Evolutionary conservation across 2,113 vertebrate species (phyloP), one percentile per base, ranked within the genome.

Genomic region (Telmatochromis sp.): DNA sequence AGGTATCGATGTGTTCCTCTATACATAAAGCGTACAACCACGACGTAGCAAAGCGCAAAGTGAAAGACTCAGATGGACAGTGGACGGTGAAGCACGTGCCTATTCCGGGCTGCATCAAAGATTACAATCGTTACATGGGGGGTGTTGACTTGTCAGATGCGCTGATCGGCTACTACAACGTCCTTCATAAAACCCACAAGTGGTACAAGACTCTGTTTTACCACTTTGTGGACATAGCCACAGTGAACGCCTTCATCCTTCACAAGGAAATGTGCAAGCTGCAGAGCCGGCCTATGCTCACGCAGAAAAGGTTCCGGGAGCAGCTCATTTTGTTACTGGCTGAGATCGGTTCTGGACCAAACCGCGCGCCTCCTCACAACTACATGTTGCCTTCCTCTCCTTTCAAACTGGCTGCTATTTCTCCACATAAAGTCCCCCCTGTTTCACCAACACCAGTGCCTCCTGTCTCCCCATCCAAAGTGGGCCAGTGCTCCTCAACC

Each of bases 171-270:
- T 94, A 94, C 80, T 95, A 94, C 88, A 94, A 93, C 1, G 94
- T 93, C 54, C 85, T 93, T 14, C 93, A 94, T 19, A 94, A 93
- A 75, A 95, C 92, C 7, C 83, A 53, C 3, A 91, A 84, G 54
- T 95, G 93, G 94, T 95, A 95, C 89, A 94, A 95, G 60, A 93
- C 91, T 6, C 21, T 94, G 14, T 94, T 94, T 73, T 93, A 89
- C 19, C 92, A 95, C 53, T 95, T 94, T 75, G 88, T 93, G 80
- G 93, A 95, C 82, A 93, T 95, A 26, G 92, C 92, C 45, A 89
- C 88, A 1, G 92, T 93, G 28, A 94, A 94, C 3, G 92, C 93
- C 14, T 95, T 92, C 60, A 92, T 95, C 42, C 81, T 95, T 9
- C 86, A 94, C 70, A 93, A 92, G 23, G 89, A 93, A 58, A 90